Conservation (phyloP, 2,113 vertebrate genomes). For the Pomatorhinus ruficollis region DNA sequence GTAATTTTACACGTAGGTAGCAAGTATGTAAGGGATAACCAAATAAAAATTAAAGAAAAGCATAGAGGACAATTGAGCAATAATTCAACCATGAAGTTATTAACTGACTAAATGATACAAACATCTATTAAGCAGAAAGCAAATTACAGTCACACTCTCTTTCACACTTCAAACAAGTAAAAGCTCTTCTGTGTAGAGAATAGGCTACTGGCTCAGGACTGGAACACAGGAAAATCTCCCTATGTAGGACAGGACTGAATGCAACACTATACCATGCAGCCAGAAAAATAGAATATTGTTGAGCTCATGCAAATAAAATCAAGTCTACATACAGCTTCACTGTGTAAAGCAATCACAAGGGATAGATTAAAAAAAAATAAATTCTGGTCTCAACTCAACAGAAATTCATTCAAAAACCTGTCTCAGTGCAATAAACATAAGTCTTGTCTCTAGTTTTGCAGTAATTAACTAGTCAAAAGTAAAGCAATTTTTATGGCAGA, state of each 20-base stretch:
- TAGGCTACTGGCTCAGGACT: background rate
- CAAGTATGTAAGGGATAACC: background rate
- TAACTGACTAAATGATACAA: background rate
- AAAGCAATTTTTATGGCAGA: background rate
- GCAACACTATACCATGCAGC: background rate
- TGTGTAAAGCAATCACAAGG: background rate
- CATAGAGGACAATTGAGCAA: background rate
- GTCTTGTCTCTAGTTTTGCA: background rate
- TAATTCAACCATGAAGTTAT: background rate
- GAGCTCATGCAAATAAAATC: background rate
- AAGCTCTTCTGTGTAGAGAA: background rate
- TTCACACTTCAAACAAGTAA: background rate
- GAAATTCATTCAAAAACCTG: conserved; percentile 28
- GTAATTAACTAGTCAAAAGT: conserved; percentile 11
- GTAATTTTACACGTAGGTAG: background rate
- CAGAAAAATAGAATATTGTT: background rate
- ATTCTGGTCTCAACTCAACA: background rate
- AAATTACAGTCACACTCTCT: background rate
- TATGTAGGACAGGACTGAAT: background rate
- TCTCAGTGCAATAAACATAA: background rate
- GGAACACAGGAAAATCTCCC: background rate
- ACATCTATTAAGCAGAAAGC: background rate
- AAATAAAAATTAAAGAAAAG: background rate
- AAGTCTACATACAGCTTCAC: background rate
- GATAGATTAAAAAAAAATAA: background rate